phyloP scores from a whole-genome alignment of 92 coral and sea anemone genomes.

The Micromussa lordhowensis region DNA sequence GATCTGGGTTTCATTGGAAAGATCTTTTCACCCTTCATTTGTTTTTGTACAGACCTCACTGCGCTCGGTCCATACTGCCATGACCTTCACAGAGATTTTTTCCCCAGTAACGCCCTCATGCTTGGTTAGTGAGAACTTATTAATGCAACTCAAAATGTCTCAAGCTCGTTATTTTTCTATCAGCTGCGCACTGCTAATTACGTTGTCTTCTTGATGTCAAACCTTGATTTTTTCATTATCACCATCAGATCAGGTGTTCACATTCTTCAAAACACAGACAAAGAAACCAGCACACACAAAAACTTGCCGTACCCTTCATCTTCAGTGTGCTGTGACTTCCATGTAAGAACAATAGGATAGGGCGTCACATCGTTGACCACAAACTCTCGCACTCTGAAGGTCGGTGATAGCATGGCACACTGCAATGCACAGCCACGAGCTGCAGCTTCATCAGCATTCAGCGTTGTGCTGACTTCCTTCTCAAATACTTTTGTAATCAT shows the following conservation, averaged over 20 bases:
- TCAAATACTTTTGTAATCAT: constrained; percentile 75
- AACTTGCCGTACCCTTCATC: constrained; percentile 81
- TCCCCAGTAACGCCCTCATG: too few relatives aligned
- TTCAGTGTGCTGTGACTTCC: constrained; percentile 89
- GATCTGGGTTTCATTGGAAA: too few relatives aligned
- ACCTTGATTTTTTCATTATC: background rate
- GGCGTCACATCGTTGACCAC: constrained; percentile 86
- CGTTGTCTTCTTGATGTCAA: background rate
- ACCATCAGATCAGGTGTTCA: background rate
- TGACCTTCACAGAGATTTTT: too few relatives aligned
- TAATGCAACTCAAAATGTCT: background rate
- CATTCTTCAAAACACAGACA: background rate
- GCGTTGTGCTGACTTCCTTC: constrained; percentile 89
- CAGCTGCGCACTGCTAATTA: background rate
- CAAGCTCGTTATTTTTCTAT: background rate
- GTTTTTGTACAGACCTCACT: too few relatives aligned
- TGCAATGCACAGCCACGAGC: constrained; percentile 99
- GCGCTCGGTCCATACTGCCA: too few relatives aligned
- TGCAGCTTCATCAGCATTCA: constrained; percentile 98
- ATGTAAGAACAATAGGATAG: constrained; percentile 86
- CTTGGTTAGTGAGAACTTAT: background rate
- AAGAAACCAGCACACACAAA: background rate
- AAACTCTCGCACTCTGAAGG: constrained; percentile 97
- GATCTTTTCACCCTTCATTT: too few relatives aligned
- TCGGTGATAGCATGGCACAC: constrained; percentile 97